Evolutionary conservation across 2,113 vertebrate genomes (phyloP), one percentile per base, ranked within the genome.

Genomic region (Dermatemys mawii): DNA sequence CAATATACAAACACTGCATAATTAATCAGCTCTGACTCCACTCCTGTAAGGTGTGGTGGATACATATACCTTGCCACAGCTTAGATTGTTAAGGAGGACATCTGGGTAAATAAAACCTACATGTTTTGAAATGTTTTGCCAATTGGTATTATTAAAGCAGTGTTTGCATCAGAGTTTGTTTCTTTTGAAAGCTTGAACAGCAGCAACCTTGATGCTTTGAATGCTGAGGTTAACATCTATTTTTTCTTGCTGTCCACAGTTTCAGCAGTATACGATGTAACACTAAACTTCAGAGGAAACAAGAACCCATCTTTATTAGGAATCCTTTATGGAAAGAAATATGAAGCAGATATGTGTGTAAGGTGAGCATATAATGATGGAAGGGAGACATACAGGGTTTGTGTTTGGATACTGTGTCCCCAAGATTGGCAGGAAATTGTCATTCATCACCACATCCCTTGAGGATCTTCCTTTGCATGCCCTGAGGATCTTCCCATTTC

Each of bases 281-380:
- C 99, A 29, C 98, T 99, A 80, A 99, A 99, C 97, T 99, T 99
- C 98, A 98, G 99, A 98, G 99, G 98, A 95, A 99, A 99, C 95
- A 99, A 99, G 96, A 99, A 98, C 92, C 99, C 99, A 0, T 99
- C 99, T 21, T 97, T 99, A 94, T 97, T 99, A 97, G 99, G 99
- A 83, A 99, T 99, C 88, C 98, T 99, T 91, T 99, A 99, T 4
- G 99, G 99, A 87, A 99, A 99, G 98, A 99, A 99, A 96, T 99
- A 99, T 44, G 98, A 98, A 98, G 99, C 99, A 2, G 99, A 99
- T 98, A 97, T 99, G 99, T 99, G 98, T 86, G 97, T 99, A 90
- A 99, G 99, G 99, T 99, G 95, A 98, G 98, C 90, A 14, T 54
- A 3, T 78, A 29, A 81, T 84, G 83, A n/a, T 75, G 57, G 89